Evolutionary conservation across 1,140 invertebrate genomes (phyloP).

Genomic region (Hirudo medicinalis): DNA sequence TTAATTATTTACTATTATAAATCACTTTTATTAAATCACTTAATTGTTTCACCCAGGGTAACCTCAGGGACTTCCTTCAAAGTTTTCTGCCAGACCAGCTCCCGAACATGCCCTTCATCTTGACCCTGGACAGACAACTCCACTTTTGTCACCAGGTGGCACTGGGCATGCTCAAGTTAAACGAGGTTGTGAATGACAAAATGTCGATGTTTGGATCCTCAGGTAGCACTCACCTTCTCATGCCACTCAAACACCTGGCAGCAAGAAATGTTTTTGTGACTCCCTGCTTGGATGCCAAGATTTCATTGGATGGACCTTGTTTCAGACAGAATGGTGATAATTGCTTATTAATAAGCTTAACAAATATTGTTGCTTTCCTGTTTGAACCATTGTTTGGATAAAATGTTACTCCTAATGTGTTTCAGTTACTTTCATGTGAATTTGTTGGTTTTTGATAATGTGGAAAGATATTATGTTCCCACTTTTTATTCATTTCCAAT

Average conservation of each 20-base stretch:
- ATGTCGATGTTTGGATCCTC: too few species aligned
- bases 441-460: neutral
- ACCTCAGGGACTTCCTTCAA: neutral
- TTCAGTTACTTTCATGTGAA: too few species aligned
- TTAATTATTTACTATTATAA: too few species aligned
- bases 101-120: neutral
- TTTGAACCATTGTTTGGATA: neutral
- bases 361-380: neutral
- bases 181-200: neutral
- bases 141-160: neutral
- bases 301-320: too few species aligned
- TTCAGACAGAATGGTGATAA: neutral
- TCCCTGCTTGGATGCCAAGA: too few species aligned
- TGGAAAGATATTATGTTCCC: neutral
- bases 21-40: too few species aligned
- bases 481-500: neutral
- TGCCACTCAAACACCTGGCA: too few species aligned
- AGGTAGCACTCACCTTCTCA: too few species aligned
- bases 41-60: neutral
- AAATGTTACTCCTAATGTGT: neutral
- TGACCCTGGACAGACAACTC: conserved; percentile 6
- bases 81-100: neutral
- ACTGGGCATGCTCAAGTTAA: neutral
- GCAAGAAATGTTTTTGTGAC: too few species aligned
- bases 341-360: neutral